Base-by-base conservation (phyloP, 2,888 invertebrate genomes). In the Automeris io region DNA sequence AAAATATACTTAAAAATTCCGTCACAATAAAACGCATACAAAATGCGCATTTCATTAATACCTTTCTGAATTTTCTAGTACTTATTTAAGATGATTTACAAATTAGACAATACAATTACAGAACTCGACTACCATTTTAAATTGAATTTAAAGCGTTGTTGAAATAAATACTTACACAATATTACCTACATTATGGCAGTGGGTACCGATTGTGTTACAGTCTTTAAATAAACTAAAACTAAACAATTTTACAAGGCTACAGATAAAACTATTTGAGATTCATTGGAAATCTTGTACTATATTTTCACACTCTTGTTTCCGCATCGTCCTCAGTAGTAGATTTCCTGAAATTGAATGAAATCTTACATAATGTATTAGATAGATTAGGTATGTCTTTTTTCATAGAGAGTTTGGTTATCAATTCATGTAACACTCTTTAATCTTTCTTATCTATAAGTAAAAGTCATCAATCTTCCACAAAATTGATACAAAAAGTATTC, bases 271-370 rank as follows among this genome's bases (percentile, higher is more conserved):
- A 79, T 74, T 67, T 86, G 85, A 86, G 85, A 85, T 78, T 82
- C 83, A 82, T 78, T 83, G 83, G 85, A 83, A 81, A 83, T 71
- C 80, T 82, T 83, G 79, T 81, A 80, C 75, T 77, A 70, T 61
- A 52, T 60, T 49, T 53, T 71, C 64, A 87, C 39, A 87, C 87
- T 73, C 86, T 76, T 35, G 87, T 87, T 53, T 87, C 87, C 2
- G 86, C 85, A 46, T 87, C 87, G 53, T 87, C 86, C 72, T 87
- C 87, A 80, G 83, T 87, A 82, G 85, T 85, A 83, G 87, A 87
- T 81, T 87, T 87, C 86, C 87, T 87, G 68, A 37, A 69, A 37
- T 46, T 37, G 18, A 26, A 18, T 26, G 16, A 33, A 34, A 13
- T 24, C 35, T 21, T 26, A 29, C 13, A 13, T 22, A 22, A 7